phyloP scores from a whole-genome alignment of 2,113 vertebrate genomes.

The Vidua chalybeata region DNA sequence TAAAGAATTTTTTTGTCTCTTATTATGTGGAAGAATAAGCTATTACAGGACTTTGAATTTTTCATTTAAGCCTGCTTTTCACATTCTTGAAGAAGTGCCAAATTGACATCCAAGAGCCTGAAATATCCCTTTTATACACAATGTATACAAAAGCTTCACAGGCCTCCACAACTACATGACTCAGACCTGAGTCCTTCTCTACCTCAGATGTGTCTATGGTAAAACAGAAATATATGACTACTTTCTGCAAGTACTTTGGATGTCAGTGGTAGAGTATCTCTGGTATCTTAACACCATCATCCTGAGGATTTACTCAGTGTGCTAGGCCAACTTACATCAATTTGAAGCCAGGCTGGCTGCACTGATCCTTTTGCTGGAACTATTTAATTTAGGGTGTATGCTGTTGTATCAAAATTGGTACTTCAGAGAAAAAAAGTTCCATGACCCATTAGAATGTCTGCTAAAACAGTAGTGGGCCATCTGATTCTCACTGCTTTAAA shows the following conservation, averaged over 20 bases:
- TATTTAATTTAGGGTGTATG: neutral
- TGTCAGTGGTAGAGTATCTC: neutral
- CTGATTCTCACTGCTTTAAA: neutral
- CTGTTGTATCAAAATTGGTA: neutral
- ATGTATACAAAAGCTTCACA: neutral
- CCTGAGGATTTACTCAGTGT: neutral
- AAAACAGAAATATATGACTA: neutral
- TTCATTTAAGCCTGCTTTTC: neutral
- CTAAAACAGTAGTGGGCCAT: neutral
- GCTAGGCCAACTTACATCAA: neutral
- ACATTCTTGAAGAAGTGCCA: constrained; percentile 46
- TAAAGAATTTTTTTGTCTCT: neutral
- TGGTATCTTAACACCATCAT: neutral
- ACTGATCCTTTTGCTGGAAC: neutral
- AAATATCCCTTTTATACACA: neutral
- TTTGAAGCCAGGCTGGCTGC: neutral
- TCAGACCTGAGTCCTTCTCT: neutral
- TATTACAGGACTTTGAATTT: neutral
- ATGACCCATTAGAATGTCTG: neutral
- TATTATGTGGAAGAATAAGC: neutral
- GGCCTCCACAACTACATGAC: neutral
- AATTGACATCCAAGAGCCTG: neutral
- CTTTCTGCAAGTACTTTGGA: neutral
- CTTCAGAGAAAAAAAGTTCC: neutral
- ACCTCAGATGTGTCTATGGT: neutral